A percentile compares a stretch with the other conserved stretches of the same genome.
phyloP scores from a whole-genome alignment of 2,888 invertebrate genomes.

The Celastrina argiolus region DNA sequence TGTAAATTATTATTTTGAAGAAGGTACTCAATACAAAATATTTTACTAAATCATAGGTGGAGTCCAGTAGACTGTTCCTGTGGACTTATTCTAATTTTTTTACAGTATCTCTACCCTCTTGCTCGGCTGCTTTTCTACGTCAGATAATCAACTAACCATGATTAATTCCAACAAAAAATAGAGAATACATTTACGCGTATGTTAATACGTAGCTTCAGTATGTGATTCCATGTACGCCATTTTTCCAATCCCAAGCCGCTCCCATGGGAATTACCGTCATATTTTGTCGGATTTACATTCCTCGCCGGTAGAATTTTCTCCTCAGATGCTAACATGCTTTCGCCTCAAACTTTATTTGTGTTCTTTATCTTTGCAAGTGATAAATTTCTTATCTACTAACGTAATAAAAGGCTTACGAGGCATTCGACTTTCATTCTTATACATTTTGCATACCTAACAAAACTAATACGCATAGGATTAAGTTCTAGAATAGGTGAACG shows the following conservation, averaged over 20 bases:
- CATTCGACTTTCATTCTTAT: too few species aligned
- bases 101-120: too few species aligned
- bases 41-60: too few species aligned
- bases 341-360: background rate
- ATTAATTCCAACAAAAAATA: background rate
- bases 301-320: background rate
- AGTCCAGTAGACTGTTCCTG: too few species aligned
- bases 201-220: background rate
- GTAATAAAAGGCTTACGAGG: too few species aligned
- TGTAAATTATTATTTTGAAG: too few species aligned
- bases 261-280: constrained; percentile 12
- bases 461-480: too few species aligned
- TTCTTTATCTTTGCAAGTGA: background rate
- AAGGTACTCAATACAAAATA: too few species aligned
- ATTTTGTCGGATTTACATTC: constrained; percentile 10
- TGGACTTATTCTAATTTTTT: too few species aligned
- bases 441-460: too few species aligned
- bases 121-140: too few species aligned
- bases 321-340: background rate
- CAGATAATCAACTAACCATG: background rate
- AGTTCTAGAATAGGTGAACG: too few species aligned
- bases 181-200: background rate
- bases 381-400: background rate
- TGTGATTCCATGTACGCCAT: constrained; percentile 9
- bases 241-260: constrained; percentile 9